A percentile compares a stretch with the other conserved stretches of the same genome.
phyloP scores from a whole-genome alignment of 2,113 vertebrate species.

The Tragelaphus scriptus region DNA sequence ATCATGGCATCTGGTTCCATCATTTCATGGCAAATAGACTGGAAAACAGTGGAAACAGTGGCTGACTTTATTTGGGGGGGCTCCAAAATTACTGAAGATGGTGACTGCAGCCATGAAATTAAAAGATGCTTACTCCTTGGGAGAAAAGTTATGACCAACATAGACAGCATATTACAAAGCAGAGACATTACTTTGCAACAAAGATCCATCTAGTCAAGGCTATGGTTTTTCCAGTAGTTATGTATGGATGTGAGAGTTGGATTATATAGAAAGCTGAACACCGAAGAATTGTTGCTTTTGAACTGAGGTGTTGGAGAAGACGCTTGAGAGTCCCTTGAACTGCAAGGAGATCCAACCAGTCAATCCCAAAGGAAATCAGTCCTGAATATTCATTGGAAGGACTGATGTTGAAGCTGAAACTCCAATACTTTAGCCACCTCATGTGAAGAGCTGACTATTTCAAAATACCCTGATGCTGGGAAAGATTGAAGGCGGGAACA shows the following conservation, averaged over 20 bases:
- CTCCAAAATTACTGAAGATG: neutral
- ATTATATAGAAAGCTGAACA: neutral
- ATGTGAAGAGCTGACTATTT: neutral
- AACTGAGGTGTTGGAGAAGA: neutral
- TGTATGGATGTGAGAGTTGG: neutral
- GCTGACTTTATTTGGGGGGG: accelerated
- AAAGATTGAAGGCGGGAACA: neutral
- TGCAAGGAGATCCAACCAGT: neutral
- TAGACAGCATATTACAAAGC: neutral
- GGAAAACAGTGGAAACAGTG: neutral
- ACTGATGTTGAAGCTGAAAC: neutral
- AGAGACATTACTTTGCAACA: too few species aligned
- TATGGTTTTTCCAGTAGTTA: neutral
- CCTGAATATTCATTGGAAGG: neutral
- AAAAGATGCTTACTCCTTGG: neutral
- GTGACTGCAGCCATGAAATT: neutral
- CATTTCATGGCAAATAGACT: neutral
- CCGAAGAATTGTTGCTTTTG: neutral
- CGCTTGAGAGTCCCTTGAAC: neutral
- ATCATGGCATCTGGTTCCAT: neutral
- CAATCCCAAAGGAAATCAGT: neutral
- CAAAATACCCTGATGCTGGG: neutral
- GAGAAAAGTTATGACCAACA: neutral
- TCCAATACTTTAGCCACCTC: neutral
- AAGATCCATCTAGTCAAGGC: too few species aligned